A percentile compares a stretch with the other conserved stretches of the same genome.
These are phyloP conservation scores for Noctua janthina DNA, from an alignment of 2,888 invertebrate species.

Conservation along the genomic window DNA sequence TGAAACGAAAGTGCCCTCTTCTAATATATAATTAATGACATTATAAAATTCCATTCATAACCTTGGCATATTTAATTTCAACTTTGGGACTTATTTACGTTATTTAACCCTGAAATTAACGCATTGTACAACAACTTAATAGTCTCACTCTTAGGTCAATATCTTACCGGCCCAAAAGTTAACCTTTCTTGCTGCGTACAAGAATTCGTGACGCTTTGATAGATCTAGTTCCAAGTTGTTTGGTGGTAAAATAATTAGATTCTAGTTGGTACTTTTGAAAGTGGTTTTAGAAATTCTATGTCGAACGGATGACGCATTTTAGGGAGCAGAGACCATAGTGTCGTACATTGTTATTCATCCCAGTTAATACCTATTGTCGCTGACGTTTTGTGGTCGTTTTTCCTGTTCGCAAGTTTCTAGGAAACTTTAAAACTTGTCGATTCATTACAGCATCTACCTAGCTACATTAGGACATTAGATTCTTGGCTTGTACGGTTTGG, in stretches of 20 bases:
- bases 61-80: conserved; percentile 39
- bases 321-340: conserved; percentile 8
- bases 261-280: conserved; percentile 8
- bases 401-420: conserved; percentile 31
- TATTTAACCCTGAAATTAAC: conserved; percentile 36
- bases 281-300: conserved; percentile 17
- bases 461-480: background rate
- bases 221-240: background rate
- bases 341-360: conserved; percentile 18
- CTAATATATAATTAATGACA: conserved; percentile 50
- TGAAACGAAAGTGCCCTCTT: conserved; percentile 14
- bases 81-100: conserved; percentile 35
- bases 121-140: conserved; percentile 1
- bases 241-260: conserved; percentile 2
- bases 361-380: background rate
- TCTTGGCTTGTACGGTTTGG: background rate
- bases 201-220: conserved; percentile 10
- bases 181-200: conserved; percentile 5
- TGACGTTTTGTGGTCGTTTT: conserved; percentile 13
- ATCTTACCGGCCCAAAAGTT: background rate
- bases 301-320: conserved; percentile 32
- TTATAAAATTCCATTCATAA: conserved; percentile 30
- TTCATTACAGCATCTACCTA: background rate
- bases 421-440: background rate
- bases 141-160: conserved; percentile 1